Base-by-base conservation (phyloP, 2,888 invertebrate species). In the Mycalesis mineus region DNA sequence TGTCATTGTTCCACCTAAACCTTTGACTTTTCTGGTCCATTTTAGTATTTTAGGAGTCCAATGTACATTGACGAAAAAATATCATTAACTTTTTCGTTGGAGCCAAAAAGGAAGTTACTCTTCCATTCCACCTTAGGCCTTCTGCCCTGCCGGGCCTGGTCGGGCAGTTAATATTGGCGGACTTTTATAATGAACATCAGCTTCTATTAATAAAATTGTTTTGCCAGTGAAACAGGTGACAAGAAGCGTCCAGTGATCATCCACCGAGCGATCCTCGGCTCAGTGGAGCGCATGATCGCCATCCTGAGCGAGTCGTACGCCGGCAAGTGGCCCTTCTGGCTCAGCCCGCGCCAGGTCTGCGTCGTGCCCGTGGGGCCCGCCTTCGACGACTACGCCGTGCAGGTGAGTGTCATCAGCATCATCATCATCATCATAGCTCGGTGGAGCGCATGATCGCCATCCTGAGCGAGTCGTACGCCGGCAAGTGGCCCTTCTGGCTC, bases 281-380 rank as follows among this genome's bases (percentile, higher is more conserved):
- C 99, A 0, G 96, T 99, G 7, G 99, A 99, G 88, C 92, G 99
- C 22, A 98, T 99, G 97, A 95, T 99, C 62, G 99, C 99, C 0
- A 97, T 99, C 73, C 91, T 99, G 44, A 97, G 97, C 28, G 99
- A 99, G 90, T 97, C 95, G 64, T 99, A 95, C 86, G 99, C 96
- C 13, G 99, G 99, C 65, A 99, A 99, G 89, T 99, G 99, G 99
- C 99, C 99, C 7, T 98, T 99, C 91, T 99, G 99, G 99, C 81
- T 99, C 47, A 98, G 98, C 0, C 99, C 99, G 1, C 90, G 98
- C 7, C 99, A 99, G 84, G 94, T 92, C 4, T 78, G 83, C 92
- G 94, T 99, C 14, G 95, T 99, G 63, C 98, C 99, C 0, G 96
- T 99, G 5, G 97, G 96, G 0, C 94, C 96, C 0, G 91, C 92